phyloP scores from a whole-genome alignment of 2,113 vertebrate genomes.

The Cyanoramphus novaezelandiae region DNA sequence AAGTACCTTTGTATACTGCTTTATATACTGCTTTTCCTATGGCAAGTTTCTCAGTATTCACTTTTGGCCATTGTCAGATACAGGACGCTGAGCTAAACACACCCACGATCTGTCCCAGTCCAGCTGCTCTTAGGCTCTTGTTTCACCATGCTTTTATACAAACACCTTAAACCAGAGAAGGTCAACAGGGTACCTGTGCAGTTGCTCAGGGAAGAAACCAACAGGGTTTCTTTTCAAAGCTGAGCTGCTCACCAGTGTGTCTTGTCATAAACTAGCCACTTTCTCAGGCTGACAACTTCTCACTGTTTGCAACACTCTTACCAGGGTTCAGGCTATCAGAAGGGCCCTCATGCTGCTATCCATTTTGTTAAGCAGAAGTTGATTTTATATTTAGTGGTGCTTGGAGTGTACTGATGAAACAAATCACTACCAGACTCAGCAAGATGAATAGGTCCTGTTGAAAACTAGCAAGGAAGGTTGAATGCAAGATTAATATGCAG shows the following conservation, averaged over 20 bases:
- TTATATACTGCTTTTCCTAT: not conserved
- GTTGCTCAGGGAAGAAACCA: not conserved
- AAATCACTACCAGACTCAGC: slow-evolving; percentile 69
- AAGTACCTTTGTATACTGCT: not conserved
- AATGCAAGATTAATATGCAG: slow-evolving; percentile 78
- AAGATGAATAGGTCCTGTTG: slow-evolving; percentile 74
- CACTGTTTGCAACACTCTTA: not conserved
- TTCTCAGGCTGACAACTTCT: not conserved
- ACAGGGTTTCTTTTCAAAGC: not conserved
- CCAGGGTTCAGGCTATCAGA: slow-evolving; percentile 18
- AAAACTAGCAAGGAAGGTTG: slow-evolving; percentile 63
- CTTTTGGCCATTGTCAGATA: not conserved
- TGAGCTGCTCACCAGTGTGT: not conserved
- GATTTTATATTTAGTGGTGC: slow-evolving; percentile 73
- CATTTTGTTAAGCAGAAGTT: slow-evolving; percentile 74
- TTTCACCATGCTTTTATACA: slow-evolving; percentile 3
- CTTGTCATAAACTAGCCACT: not conserved
- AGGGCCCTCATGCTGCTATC: slow-evolving; percentile 56
- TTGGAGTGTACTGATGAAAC: slow-evolving; percentile 66
- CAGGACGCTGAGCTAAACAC: not conserved
- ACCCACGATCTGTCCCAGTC: not conserved
- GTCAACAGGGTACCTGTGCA: not conserved
- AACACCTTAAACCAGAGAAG: not conserved
- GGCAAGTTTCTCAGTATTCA: not conserved
- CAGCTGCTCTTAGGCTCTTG: not conserved